Conservation (phyloP, 1,140 invertebrate species). For the Drosophila azteca region DNA sequence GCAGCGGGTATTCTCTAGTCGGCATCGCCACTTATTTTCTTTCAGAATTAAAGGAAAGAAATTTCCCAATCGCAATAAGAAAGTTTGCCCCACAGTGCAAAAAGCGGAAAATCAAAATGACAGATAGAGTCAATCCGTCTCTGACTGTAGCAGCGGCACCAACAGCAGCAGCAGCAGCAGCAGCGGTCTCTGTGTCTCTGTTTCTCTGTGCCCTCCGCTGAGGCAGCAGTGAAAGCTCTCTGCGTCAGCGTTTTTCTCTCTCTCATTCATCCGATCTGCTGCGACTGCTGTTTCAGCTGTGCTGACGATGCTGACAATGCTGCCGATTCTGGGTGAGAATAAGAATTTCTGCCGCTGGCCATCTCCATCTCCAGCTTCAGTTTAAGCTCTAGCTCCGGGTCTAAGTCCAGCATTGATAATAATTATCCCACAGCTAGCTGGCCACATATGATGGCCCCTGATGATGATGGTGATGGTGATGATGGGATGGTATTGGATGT, state of each 20-base stretch:
- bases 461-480: slow-evolving; percentile 28
- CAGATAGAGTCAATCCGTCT: slow-evolving; percentile 54
- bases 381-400: too few species aligned
- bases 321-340: slow-evolving; percentile 31
- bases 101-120: slow-evolving; percentile 73
- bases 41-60: too few species aligned
- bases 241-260: slow-evolving; percentile 21
- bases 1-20: too few species aligned
- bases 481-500: slow-evolving; percentile 9
- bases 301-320: slow-evolving; percentile 5
- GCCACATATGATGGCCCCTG: slow-evolving; percentile 32
- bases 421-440: slow-evolving; percentile 58
- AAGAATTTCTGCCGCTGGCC: neutral
- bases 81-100: slow-evolving; percentile 47
- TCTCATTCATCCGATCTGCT: too few species aligned
- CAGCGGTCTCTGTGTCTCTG: too few species aligned
- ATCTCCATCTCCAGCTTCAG: too few species aligned
- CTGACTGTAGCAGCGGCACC: slow-evolving; percentile 21
- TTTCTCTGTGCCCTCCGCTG: slow-evolving; percentile 33
- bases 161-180: neutral
- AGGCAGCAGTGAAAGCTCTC: slow-evolving; percentile 46
- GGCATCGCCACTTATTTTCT: too few species aligned
- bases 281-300: neutral
- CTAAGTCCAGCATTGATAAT: slow-evolving; percentile 27
- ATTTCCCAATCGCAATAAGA: too few species aligned